These are phyloP conservation scores for Macropus fuliginosus DNA, from an alignment of 2,797 vertebrate species.

Conservation along the genomic window DNA sequence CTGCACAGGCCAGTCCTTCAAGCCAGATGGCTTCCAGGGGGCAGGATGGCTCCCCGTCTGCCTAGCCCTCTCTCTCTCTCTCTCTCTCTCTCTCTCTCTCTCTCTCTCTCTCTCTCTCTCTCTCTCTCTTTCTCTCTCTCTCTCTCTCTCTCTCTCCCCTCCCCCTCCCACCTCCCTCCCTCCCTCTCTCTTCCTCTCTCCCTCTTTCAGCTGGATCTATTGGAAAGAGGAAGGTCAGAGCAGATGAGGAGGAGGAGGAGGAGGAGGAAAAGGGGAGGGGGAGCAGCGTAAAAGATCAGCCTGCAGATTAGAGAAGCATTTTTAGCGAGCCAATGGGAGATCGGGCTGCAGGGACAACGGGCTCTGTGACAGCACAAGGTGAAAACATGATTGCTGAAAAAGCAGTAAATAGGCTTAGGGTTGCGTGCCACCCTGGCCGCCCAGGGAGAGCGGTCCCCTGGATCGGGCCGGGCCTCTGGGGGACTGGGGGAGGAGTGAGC, in stretches of 20 bases:
- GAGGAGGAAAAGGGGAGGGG: not conserved
- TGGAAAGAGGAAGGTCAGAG: slow-evolving; percentile 83
- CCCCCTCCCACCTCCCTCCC: slow-evolving; percentile 65
- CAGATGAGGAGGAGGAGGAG: slow-evolving; percentile 75
- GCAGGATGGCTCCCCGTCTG: slow-evolving; percentile 41
- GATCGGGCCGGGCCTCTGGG: not conserved
- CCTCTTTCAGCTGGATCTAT: slow-evolving; percentile 62
- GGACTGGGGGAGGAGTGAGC: not conserved
- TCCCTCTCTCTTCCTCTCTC: slow-evolving; percentile 65
- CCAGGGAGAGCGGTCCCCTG: not conserved
- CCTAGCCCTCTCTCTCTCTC: not conserved
- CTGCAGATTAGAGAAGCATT: slow-evolving; percentile 84
- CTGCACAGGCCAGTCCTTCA: slow-evolving; percentile 33
- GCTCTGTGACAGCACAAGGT: slow-evolving; percentile 74
- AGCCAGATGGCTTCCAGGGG: slow-evolving; percentile 64
- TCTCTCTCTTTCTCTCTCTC: slow-evolving; percentile 34
- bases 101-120: slow-evolving; percentile 62
- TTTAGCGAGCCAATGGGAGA: slow-evolving; percentile 83
- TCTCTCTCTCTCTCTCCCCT: not conserved
- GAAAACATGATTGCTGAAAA: slow-evolving; percentile 46
- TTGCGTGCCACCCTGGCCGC: slow-evolving; percentile 16
- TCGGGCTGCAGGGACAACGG: slow-evolving; percentile 40
- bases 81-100: not conserved
- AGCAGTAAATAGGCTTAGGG: slow-evolving; percentile 41
- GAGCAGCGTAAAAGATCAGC: slow-evolving; percentile 79